These are phyloP conservation scores for Holcopasites calliopsidis DNA, from an alignment of 1,140 invertebrate species.

Conservation along the genomic window DNA sequence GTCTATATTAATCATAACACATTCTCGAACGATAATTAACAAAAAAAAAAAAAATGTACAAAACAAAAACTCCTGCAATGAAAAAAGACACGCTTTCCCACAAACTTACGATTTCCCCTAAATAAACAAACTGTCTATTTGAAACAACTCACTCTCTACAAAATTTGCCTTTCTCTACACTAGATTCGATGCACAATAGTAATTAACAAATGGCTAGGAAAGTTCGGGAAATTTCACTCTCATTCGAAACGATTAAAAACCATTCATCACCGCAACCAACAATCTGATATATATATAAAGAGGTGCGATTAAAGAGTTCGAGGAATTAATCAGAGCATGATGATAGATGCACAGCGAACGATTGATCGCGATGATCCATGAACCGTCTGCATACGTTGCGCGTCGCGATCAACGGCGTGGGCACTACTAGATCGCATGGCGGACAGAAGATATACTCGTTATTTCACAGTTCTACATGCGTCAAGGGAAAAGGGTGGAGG, in stretches of 20 bases:
- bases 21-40: too few relatives aligned
- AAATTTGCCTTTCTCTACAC: background rate
- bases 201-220: background rate
- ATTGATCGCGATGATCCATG: background rate
- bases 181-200: background rate
- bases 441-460: constrained; percentile 69
- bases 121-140: background rate
- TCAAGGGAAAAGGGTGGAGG: constrained; percentile 47
- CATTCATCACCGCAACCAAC: background rate
- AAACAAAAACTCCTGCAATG: too few relatives aligned
- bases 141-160: background rate
- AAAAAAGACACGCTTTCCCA: too few relatives aligned
- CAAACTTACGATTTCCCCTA: background rate
- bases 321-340: background rate
- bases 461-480: constrained; percentile 65
- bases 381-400: constrained; percentile 21
- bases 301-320: background rate
- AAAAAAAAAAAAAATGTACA: background rate
- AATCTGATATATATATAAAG: background rate
- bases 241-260: background rate
- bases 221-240: background rate
- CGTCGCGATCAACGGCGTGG: constrained; percentile 34
- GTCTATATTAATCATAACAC: too few relatives aligned
- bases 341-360: background rate
- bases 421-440: constrained; percentile 52